Evolutionary conservation across 2,888 invertebrate species (phyloP).

Genomic region (Melinaea marsaeus): DNA sequence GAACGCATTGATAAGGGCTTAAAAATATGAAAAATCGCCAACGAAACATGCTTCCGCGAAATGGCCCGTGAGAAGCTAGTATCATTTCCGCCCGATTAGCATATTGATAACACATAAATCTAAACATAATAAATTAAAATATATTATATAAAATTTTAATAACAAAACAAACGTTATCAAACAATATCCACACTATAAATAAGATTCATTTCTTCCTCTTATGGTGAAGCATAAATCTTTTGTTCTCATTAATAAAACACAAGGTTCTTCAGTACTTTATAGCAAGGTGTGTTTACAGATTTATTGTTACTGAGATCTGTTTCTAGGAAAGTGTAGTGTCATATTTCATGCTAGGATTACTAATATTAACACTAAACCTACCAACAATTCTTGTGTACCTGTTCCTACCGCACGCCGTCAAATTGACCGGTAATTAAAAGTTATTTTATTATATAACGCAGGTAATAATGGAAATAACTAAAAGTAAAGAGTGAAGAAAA

Average conservation of each 20-base stretch:
- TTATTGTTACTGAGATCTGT: constrained; percentile 12
- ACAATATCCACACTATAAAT: neutral
- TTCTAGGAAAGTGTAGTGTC: constrained; percentile 1
- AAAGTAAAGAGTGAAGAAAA: too few relatives aligned
- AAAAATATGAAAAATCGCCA: constrained; percentile 45
- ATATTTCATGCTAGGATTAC: too few relatives aligned
- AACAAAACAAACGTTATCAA: neutral
- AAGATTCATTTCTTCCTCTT: constrained; percentile 1
- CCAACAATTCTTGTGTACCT: too few relatives aligned
- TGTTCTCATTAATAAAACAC: constrained; percentile 17
- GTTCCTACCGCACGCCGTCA: too few relatives aligned
- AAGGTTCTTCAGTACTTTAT: constrained; percentile 6
- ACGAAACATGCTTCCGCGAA: constrained; percentile 51
- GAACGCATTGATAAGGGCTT: constrained; percentile 49
- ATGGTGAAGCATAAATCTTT: constrained; percentile 1
- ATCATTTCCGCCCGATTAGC: constrained; percentile 32
- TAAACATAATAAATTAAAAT: neutral
- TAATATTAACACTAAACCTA: too few relatives aligned
- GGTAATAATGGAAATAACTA: too few relatives aligned
- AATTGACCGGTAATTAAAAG: too few relatives aligned
- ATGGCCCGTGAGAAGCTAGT: constrained; percentile 43
- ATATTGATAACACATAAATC: constrained; percentile 34
- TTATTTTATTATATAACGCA: too few relatives aligned
- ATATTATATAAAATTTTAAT: neutral
- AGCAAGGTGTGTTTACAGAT: constrained; percentile 9